Evolutionary conservation across 2,113 vertebrate genomes (phyloP).

Genomic region (Lethenteron camtschaticum): DNA sequence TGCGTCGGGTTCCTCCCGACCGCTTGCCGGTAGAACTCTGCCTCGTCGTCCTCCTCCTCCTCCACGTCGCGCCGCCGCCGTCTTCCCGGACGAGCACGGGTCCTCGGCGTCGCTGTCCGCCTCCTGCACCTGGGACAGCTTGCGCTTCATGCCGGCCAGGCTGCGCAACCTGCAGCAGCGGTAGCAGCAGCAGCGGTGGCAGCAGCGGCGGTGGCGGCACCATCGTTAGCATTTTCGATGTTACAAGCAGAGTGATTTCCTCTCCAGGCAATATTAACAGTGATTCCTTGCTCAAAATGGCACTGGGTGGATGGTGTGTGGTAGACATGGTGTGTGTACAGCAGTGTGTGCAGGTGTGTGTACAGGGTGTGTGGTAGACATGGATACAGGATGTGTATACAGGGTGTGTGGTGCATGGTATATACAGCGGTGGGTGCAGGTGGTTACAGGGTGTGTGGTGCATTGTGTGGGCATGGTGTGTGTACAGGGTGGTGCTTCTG

Average conservation of each 20-base stretch:
- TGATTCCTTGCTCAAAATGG: no score
- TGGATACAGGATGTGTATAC: no score
- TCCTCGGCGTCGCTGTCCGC: slow-evolving; percentile 52
- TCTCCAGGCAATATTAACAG: no score
- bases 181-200: neutral
- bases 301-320: no score
- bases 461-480: no score
- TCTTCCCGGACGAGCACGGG: slow-evolving; percentile 21
- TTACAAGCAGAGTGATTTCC: neutral
- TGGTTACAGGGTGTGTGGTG: no score
- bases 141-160: slow-evolving; percentile 43
- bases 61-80: slow-evolving; percentile 11
- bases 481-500: neutral
- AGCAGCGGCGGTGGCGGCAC: neutral
- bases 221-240: neutral
- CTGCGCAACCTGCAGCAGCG: slow-evolving; percentile 33
- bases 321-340: accelerated
- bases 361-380: no score
- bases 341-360: neutral
- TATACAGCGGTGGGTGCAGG: no score
- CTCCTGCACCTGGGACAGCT: neutral
- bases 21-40: slow-evolving; percentile 55
- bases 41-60: slow-evolving; percentile 41
- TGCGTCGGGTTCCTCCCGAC: slow-evolving; percentile 59
- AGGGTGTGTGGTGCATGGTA: no score